Evolutionary conservation across 2,797 vertebrate genomes (phyloP), one percentile per base, ranked within the genome.

Genomic region (Oreochromis mossambicus): DNA sequence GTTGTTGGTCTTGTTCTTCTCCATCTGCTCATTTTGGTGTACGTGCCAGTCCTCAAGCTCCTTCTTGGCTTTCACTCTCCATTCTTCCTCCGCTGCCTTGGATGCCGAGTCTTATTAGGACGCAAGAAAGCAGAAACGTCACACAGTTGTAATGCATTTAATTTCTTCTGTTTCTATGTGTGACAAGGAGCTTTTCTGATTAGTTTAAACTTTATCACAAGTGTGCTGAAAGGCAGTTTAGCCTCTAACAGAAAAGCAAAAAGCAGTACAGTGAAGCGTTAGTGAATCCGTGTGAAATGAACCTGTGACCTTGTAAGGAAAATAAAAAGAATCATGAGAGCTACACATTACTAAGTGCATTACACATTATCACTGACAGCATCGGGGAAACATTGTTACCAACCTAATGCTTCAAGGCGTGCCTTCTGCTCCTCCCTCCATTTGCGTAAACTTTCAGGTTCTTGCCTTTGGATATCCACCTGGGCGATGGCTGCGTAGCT

Each of bases 21-120:
- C 98, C 91, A 99, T 97, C 93, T 99, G 98, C 85, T 99, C 98
- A 2, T 93, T 97, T 95, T 99, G 99, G 89, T 98, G 97, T 76
- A 98, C 94, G 52, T 99, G 98, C 99, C 99, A 99, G 88, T 99
- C 98, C 88, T 99, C 98, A 83, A 99, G 96, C 92, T 99, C 98
- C 91, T 97, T 99, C 90, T 97, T 98, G 85, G 99, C 98, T 90
- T 98, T 99, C 88, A 98, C 98, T 89, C 96, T 97, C 98, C 97
- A 99, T 68, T 99, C 97, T 21, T 95, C 97, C 91, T 99, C 99
- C 2, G 97, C 97, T 43, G 97, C 96, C 94, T 98, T 98, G 0
- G 99, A 98, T 34, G 98, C 98, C 0, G 97, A 96, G 91, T 99
- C 99, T 99, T 78, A 63, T 87, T 36, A 41, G n/a, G 79, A 56